Percentiles rank a stretch among this genome's conserved stretches.
phyloP scores from a whole-genome alignment of 1,140 invertebrate species.

The Dolichoris vasculosae region DNA sequence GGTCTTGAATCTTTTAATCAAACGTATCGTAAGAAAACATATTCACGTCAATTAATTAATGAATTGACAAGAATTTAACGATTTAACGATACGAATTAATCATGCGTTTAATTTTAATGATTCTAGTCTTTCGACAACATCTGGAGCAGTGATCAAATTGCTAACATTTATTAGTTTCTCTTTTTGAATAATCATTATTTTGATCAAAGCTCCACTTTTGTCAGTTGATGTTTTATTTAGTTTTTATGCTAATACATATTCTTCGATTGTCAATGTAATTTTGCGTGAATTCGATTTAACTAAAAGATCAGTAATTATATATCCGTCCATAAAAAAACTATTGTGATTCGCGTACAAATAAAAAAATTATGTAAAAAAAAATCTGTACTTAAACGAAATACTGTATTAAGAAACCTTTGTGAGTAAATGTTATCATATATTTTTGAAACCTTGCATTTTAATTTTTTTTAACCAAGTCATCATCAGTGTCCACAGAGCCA shows the following conservation, averaged over 20 bases:
- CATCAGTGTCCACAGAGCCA: neutral
- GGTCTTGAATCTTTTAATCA: slow-evolving; percentile 57
- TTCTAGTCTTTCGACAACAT: slow-evolving; percentile 70
- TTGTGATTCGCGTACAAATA: slow-evolving; percentile 53
- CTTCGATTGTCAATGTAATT: slow-evolving; percentile 44
- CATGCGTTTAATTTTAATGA: slow-evolving; percentile 66
- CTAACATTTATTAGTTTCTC: slow-evolving; percentile 45
- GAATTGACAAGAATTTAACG: slow-evolving; percentile 36
- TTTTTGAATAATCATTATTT: slow-evolving; percentile 37
- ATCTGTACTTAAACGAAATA: slow-evolving; percentile 42
- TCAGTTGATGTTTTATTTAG: slow-evolving; percentile 65
- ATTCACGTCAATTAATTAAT: slow-evolving; percentile 43
- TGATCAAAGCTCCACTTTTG: slow-evolving; percentile 60
- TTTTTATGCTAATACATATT: slow-evolving; percentile 53
- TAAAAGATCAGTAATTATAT: slow-evolving; percentile 32
- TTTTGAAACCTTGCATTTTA: slow-evolving; percentile 51
- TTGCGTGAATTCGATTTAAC: slow-evolving; percentile 34
- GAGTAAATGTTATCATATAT: slow-evolving; percentile 65
- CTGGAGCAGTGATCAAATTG: slow-evolving; percentile 61
- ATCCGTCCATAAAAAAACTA: slow-evolving; percentile 42
- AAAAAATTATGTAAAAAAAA: slow-evolving; percentile 46
- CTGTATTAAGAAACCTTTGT: slow-evolving; percentile 56
- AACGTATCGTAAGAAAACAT: slow-evolving; percentile 45
- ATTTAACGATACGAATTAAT: slow-evolving; percentile 48
- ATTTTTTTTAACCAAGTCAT: neutral